Evolutionary conservation across 2,797 vertebrate genomes (phyloP).

Genomic region (Enteromius mattozi): DNA sequence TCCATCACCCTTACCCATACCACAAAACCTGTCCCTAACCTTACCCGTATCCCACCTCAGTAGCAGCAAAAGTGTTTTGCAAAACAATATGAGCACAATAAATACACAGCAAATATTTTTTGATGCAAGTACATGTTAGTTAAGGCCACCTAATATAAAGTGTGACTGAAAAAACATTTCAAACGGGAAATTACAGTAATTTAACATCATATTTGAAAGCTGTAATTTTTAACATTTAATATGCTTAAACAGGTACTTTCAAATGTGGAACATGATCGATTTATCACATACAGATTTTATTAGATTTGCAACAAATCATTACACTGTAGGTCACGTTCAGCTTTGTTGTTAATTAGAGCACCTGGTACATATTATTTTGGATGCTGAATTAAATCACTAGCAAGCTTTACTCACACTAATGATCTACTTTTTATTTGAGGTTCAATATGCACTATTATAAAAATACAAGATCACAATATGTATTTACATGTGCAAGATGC

Average conservation of each 20-base stretch:
- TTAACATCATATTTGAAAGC: not conserved
- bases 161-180: not conserved
- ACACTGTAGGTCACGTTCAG: not conserved
- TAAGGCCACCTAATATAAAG: too few relatives aligned
- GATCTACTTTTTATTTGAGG: not conserved
- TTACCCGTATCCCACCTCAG: too few relatives aligned
- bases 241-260: not conserved
- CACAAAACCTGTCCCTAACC: too few relatives aligned
- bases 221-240: not conserved
- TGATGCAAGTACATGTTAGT: too few relatives aligned
- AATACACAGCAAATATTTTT: too few relatives aligned
- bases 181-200: not conserved
- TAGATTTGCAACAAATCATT: not conserved
- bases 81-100: too few relatives aligned
- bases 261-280: not conserved
- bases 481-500: not conserved
- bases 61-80: too few relatives aligned
- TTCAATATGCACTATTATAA: not conserved
- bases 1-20: too few relatives aligned
- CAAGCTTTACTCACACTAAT: not conserved
- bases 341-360: not conserved
- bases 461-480: not conserved
- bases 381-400: not conserved
- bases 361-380: not conserved
- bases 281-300: not conserved